Evolutionary conservation across 2,113 vertebrate species (phyloP).

Genomic region (Junco hyemalis): DNA sequence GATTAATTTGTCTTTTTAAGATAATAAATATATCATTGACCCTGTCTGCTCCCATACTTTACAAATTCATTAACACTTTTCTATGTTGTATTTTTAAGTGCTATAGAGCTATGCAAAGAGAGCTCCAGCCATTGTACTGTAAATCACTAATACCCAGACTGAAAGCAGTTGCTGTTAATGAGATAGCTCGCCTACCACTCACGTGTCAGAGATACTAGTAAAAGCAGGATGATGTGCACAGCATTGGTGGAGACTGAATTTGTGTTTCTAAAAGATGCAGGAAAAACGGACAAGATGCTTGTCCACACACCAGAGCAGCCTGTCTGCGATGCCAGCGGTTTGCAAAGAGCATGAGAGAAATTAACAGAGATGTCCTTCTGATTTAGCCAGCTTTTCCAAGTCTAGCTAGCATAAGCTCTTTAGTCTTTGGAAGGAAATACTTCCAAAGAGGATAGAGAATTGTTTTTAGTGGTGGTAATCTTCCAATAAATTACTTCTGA

Average conservation of each 20-base stretch:
- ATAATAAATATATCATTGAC: conserved; percentile 36
- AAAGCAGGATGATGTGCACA: neutral
- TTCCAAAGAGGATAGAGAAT: conserved; percentile 61
- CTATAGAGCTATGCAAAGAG: neutral
- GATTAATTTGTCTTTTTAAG: conserved; percentile 54
- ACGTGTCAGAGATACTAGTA: neutral
- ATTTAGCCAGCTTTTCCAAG: conserved; percentile 65
- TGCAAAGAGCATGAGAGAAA: conserved; percentile 46
- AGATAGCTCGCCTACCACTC: neutral
- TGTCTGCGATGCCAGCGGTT: neutral
- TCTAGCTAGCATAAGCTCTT: conserved; percentile 58
- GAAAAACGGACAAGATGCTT: neutral
- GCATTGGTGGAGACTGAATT: conserved; percentile 3
- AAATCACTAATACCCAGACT: conserved; percentile 18
- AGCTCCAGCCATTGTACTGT: neutral
- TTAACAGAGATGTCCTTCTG: conserved; percentile 40
- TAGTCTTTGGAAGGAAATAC: conserved; percentile 57
- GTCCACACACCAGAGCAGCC: neutral
- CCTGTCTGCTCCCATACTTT: conserved; percentile 31
- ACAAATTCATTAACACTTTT: conserved; percentile 19
- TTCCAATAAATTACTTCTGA: conserved; percentile 69
- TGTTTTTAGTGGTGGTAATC: conserved; percentile 71
- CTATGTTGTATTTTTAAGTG: conserved; percentile 48
- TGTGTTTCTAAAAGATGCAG: neutral
- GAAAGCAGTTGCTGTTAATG: conserved; percentile 22